phyloP scores from a whole-genome alignment of 2,797 vertebrate species.

The Acanthurus lineatus region DNA sequence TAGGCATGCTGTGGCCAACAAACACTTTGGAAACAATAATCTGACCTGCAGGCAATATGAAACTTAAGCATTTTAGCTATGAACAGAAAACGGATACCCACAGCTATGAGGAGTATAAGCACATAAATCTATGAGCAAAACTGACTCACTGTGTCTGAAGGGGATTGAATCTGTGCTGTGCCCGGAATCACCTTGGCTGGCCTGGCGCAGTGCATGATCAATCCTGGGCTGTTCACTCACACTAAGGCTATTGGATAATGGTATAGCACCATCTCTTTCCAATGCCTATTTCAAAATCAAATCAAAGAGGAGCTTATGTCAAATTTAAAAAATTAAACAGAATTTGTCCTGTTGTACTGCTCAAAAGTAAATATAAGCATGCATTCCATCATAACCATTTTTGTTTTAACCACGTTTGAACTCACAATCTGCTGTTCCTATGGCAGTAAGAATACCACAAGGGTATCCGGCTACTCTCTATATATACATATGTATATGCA shows the following conservation, averaged over 20 bases:
- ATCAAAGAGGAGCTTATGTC: slow-evolving; percentile 1
- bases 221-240: slow-evolving; percentile 84
- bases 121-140: slow-evolving; percentile 4
- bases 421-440: too few relatives aligned
- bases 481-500: too few relatives aligned
- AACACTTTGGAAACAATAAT: slow-evolving; percentile 89
- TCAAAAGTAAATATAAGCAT: neutral
- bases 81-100: neutral
- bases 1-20: slow-evolving; percentile 83
- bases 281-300: slow-evolving; percentile 73
- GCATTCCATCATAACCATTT: too few relatives aligned
- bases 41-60: slow-evolving; percentile 77
- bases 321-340: neutral
- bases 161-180: slow-evolving; percentile 63
- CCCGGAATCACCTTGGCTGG: slow-evolving; percentile 59
- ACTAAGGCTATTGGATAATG: slow-evolving; percentile 87
- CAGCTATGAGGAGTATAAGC: neutral
- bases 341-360: neutral
- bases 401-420: too few relatives aligned
- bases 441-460: too few relatives aligned
- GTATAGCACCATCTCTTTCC: slow-evolving; percentile 77
- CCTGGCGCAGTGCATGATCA: slow-evolving; percentile 72
- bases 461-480: too few relatives aligned
- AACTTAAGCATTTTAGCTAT: slow-evolving; percentile 15
- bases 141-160: slow-evolving; percentile 81